A percentile compares a stretch with the other conserved stretches of the same genome.
phyloP scores from a whole-genome alignment of 2,888 invertebrate genomes.

The Calliopum simillimum region DNA sequence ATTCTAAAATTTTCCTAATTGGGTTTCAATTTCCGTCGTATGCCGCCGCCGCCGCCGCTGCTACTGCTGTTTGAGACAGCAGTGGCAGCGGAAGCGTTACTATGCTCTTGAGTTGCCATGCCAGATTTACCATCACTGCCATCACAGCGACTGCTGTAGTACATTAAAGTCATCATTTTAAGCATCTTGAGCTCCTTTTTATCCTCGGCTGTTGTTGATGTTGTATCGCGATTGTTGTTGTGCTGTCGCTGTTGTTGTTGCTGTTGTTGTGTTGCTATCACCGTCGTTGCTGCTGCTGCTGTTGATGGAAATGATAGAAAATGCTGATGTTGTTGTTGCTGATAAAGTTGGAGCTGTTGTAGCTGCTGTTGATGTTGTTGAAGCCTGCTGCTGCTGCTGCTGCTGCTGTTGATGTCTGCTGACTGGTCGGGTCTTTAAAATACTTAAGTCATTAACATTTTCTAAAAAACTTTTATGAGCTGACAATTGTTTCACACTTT shows the following conservation, averaged over 20 bases:
- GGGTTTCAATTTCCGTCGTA: constrained; percentile 36
- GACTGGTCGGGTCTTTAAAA: constrained; percentile 89
- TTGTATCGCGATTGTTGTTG: constrained; percentile 38
- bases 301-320: constrained; percentile 38
- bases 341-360: constrained; percentile 31
- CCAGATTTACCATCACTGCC: constrained; percentile 43
- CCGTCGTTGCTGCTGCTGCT: constrained; percentile 44
- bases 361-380: constrained; percentile 43
- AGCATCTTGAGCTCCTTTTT: constrained; percentile 65
- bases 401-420: constrained; percentile 57
- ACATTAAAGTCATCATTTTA: constrained; percentile 65
- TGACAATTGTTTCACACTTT: constrained; percentile 88
- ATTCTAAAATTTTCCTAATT: constrained; percentile 24
- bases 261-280: constrained; percentile 41
- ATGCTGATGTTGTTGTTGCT: constrained; percentile 42
- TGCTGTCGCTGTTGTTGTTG: constrained; percentile 38
- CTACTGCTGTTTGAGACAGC: constrained; percentile 16
- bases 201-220: constrained; percentile 55
- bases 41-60: not conserved
- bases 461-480: constrained; percentile 91
- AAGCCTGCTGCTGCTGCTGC: no score
- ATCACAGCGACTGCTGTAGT: constrained; percentile 52
- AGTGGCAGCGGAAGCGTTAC: constrained; percentile 16
- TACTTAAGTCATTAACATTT: constrained; percentile 91
- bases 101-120: not conserved